Evolutionary conservation across 2,888 invertebrate genomes (phyloP), one percentile per base, ranked within the genome.

Genomic region (Macropis europaea): DNA sequence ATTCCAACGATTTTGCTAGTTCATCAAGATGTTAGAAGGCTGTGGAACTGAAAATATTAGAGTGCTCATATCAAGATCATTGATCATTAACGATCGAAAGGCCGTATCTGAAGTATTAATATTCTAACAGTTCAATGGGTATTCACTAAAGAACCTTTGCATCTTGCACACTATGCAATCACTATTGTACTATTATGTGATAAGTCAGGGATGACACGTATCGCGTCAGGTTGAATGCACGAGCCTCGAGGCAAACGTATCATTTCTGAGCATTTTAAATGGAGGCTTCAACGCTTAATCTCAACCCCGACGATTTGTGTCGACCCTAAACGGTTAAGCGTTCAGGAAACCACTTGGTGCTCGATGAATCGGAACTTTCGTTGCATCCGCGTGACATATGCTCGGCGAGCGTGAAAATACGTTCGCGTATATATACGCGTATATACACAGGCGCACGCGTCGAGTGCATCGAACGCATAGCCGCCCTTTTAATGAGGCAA

Each of bases 281-380:
- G 63, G 59, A 26, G 66, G 53, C 54, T 61, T 67, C 40, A 15
- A 54, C 61, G 54, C 54, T 71, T 61, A 69, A 67, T 62, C 47
- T 42, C 75, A 67, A 71, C 73, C 76, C 28, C 61, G 59, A 68
- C 68, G 64, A 81, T 74, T 61, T 54, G 68, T 30, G 56, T 32
- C 69, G 63, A 69, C 63, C 78, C 75, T 67, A 77, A 74, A 77
- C 63, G 71, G 60, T 68, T 71, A 73, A 77, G 60, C 73, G 79
- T 76, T 73, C 76, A 59, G 67, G 57, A 62, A 73, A 76, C 70
- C 67, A 57, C 70, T 73, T 72, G 64, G 72, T 76, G 80, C 70
- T 78, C 80, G 70, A 82, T 82, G 81, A 83, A 82, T 82, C 73
- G 82, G 82, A 82, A 82, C 81, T 59, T 63, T 83, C 70, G 71